phyloP scores from a whole-genome alignment of 2,113 vertebrate genomes.

The Microcebus tavaratra region DNA sequence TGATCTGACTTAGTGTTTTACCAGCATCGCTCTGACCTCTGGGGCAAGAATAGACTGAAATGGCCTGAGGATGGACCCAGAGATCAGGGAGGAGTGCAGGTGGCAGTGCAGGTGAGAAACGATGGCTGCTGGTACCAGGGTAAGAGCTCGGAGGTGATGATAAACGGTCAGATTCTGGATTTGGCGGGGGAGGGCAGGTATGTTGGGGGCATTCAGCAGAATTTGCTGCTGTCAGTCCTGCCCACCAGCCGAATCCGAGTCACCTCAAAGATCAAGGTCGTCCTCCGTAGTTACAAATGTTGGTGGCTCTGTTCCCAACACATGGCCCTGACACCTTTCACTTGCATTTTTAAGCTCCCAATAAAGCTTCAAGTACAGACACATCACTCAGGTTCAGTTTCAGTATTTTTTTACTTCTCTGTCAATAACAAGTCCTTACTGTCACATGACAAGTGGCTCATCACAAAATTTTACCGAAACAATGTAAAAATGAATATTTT shows the following conservation, averaged over 20 bases:
- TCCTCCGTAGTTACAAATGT: neutral
- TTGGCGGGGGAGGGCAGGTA: neutral
- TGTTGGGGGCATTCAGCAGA: no score
- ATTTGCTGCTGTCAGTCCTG: neutral
- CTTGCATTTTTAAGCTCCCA: conserved; percentile 28
- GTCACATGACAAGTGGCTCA: neutral
- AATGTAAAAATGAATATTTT: neutral
- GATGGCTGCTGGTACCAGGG: neutral
- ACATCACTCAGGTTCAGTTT: neutral
- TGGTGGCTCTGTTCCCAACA: neutral
- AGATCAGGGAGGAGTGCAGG: neutral
- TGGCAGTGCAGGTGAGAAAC: neutral
- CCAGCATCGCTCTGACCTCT: neutral
- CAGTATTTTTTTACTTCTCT: neutral
- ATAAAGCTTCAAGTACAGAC: neutral
- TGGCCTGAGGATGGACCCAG: neutral
- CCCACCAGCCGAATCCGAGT: neutral
- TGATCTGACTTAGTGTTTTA: neutral
- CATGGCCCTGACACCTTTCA: neutral
- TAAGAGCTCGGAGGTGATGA: neutral
- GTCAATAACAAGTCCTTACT: neutral
- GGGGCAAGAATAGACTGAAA: neutral
- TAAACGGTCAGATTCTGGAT: neutral
- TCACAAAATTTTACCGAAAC: neutral
- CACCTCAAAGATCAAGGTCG: neutral